Evolutionary conservation across 2,113 vertebrate species (phyloP).

Genomic region (Scartelaos histophorus): DNA sequence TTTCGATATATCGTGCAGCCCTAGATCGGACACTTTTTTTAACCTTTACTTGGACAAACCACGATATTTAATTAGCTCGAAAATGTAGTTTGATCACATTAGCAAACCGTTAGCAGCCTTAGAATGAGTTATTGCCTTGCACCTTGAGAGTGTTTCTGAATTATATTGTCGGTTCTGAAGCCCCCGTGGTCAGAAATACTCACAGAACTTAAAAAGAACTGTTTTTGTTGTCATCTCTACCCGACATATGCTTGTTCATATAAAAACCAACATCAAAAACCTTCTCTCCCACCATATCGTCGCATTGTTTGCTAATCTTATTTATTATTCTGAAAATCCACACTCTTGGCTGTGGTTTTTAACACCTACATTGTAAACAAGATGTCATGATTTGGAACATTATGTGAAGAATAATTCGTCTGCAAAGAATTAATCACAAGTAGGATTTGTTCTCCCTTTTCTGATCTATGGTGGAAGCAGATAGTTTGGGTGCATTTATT

Average conservation of each 20-base stretch:
- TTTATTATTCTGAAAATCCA: neutral
- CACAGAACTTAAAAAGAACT: too few relatives aligned
- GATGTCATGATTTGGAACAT: constrained; percentile 17
- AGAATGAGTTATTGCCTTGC: too few relatives aligned
- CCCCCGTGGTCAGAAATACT: too few relatives aligned
- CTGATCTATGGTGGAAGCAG: neutral
- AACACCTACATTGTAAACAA: constrained; percentile 17
- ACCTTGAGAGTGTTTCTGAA: too few relatives aligned
- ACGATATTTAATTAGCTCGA: too few relatives aligned
- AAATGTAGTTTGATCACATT: too few relatives aligned
- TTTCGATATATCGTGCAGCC: too few relatives aligned
- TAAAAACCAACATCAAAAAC: constrained; percentile 14
- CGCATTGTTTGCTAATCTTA: neutral
- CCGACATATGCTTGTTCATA: constrained; percentile 30
- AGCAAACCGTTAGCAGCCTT: too few relatives aligned
- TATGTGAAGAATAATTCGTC: constrained; percentile 16
- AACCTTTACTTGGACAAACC: too few relatives aligned
- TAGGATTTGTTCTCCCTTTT: constrained; percentile 17
- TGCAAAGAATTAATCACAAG: constrained; percentile 24
- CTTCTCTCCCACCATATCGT: neutral
- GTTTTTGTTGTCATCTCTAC: too few relatives aligned
- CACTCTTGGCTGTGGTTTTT: constrained; percentile 9
- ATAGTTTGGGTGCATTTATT: constrained; percentile 4
- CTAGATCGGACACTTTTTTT: too few relatives aligned
- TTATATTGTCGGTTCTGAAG: too few relatives aligned